Base-by-base conservation (phyloP, 2,113 vertebrate species). In the Nesogale talazaci region DNA sequence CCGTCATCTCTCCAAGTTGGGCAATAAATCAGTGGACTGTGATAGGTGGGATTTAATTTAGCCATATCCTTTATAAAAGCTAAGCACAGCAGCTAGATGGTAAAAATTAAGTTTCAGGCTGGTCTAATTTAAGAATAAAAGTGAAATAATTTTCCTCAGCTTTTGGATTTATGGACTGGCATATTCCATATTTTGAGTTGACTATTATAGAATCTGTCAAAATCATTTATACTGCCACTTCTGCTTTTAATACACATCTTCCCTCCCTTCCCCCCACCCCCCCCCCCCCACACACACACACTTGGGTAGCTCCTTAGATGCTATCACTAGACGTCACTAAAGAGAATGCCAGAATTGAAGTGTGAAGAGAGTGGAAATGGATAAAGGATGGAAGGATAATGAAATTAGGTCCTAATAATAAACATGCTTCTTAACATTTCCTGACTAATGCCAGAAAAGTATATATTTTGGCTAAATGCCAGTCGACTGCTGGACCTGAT, bases 401-500 rank as follows among this genome's bases (percentile, higher is more conserved):
- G 61, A 90, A 83, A 90, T 1, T 75, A 40, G 59, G 16, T 23
- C 92, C 63, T 46, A 93, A 92, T 89, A 92, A 93, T 63, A 95
- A 95, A 76, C 92, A 94, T 78, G 76, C 94, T 94, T 92, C 90
- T 93, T 81, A 89, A 94, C 36, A 40, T 88, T 92, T 92, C 82
- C 87, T 86, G 4, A 29, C 56, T 79, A 77, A 90, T 83, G 78
- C 56, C 40, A 93, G 16, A 38, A 81, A 90, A 89, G 56, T 52
- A 89, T 78, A 6, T 78, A 85, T 76, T 94, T 83, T 96, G 95
- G 87, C 82, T 92, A 82, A 65, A 65, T 91, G 93, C 70, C 95
- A 85, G 8, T 9, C 2, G 84, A 34, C 52, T 86, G 92, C 67
- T 90, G 80, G 56, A 95, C 92, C 38, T 56, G 19, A 70, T 59